Evolutionary conservation across 2,113 vertebrate genomes (phyloP), one percentile per base, ranked within the genome.

Genomic region (Phylloscopus trochilus): DNA sequence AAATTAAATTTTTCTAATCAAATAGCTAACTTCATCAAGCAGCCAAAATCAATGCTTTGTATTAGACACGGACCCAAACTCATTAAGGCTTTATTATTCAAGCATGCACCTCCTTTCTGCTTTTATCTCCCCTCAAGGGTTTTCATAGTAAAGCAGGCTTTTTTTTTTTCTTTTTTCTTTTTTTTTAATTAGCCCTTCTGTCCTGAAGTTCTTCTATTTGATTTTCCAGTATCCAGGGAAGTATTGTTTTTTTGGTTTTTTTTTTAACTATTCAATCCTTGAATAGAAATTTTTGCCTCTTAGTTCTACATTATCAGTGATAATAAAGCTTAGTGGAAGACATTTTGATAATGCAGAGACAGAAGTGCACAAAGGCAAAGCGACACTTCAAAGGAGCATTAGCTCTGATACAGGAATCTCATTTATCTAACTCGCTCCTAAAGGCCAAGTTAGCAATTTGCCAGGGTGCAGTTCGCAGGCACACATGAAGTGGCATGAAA

Each of bases 101-200:
- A 91, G 83, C 90, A 80, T 66, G 89, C 37, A 59, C 80, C 67
- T 95, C 90, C 86, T 77, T 96, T 90, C 80, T 91, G 77, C 74
- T 95, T 96, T 94, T 95, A 87, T 96, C 52, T 91, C 47, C 90
- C 90, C 96, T 93, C 85, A 73, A 89, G 95, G 87, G 77, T 82
- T 97, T 96, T 94, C 85, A 74, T 17, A 87, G 83, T 53, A 87
- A 87, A 89, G 69, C 56, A 93, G 63, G 59, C 28, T 67, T 70
- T 33, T 22, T 43, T 18, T 90, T 95, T 95, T 46, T 46, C 20
- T 95, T 39, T 39, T 46, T 41, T 41, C 15, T 89, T 95, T 95
- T 95, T 93, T 87, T 95, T 93, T 87, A 95, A 96, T 96, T 95
- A 97, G 77, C 83, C 81, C 59, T 82, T 95, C 53, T 95, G 83